phyloP scores from a whole-genome alignment of 1,140 invertebrate species.

The Protaetia brevitarsis region DNA sequence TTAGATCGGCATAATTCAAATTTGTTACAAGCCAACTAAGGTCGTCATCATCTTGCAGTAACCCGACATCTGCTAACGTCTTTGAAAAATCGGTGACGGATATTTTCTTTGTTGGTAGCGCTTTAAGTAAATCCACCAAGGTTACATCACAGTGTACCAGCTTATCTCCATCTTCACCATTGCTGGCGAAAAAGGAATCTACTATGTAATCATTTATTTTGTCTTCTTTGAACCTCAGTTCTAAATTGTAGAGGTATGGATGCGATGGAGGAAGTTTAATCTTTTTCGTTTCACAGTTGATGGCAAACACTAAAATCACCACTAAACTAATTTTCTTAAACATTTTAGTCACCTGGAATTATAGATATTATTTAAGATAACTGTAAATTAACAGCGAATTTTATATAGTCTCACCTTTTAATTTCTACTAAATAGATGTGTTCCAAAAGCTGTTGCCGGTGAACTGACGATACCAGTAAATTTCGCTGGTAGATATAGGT shows the following conservation, averaged over 20 bases:
- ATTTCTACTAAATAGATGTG: background rate
- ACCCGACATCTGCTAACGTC: background rate
- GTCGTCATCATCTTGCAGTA: background rate
- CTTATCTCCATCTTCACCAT: background rate
- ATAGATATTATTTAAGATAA: background rate
- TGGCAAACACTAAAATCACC: background rate
- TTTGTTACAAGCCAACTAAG: background rate
- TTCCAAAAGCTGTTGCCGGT: background rate
- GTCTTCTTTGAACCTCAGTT: conserved; percentile 2
- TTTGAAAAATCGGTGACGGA: background rate
- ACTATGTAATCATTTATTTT: conserved; percentile 4
- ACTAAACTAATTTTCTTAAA: background rate
- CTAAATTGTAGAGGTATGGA: conserved; percentile 12
- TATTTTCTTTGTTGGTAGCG: conserved; percentile 1
- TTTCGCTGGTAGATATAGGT: background rate
- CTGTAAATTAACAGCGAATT: background rate
- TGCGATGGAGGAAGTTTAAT: background rate
- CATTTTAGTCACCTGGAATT: background rate
- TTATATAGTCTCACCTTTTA: background rate
- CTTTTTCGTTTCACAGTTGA: conserved; percentile 3
- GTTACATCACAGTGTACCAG: background rate
- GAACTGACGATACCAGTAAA: background rate
- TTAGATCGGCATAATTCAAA: background rate
- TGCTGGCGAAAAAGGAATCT: background rate
- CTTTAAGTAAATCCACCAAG: background rate